Percentiles rank a stretch among this genome's conserved stretches.
Evolutionary conservation across 1,140 invertebrate species (phyloP).

Genomic region (Fopius arisanus): DNA sequence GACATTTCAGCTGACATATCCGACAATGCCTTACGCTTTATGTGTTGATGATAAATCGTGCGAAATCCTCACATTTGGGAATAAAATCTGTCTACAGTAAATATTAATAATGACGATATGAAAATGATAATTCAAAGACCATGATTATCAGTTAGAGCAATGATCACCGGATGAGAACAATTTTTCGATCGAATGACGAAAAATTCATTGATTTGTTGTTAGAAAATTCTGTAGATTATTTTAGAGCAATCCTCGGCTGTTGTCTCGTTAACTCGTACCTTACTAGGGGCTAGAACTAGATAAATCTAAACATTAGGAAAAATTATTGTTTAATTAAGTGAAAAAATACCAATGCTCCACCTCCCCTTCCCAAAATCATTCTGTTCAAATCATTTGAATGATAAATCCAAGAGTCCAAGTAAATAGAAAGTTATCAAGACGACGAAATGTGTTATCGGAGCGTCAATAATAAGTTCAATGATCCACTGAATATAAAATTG

Average conservation of each 20-base stretch:
- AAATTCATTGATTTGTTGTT: neutral
- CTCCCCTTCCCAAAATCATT: neutral
- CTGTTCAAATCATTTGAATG: neutral
- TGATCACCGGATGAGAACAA: neutral
- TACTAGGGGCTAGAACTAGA: neutral
- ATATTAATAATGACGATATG: conserved; percentile 1
- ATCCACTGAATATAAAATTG: neutral
- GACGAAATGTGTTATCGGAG: neutral
- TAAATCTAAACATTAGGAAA: neutral
- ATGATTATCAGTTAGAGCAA: neutral
- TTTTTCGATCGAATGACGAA: neutral
- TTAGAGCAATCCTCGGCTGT: neutral
- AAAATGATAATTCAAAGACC: neutral
- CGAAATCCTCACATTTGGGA: neutral
- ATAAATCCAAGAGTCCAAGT: neutral
- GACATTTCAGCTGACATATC: conserved; percentile 64
- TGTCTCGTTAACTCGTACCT: neutral
- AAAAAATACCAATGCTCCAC: neutral
- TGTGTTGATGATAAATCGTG: conserved; percentile 49
- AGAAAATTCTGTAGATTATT: neutral
- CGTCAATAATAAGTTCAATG: neutral
- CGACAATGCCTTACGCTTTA: conserved; percentile 66
- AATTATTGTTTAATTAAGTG: neutral
- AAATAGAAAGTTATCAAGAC: neutral
- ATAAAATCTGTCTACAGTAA: conserved; percentile 2